A percentile compares a stretch with the other conserved stretches of the same genome.
Evolutionary conservation across 1,140 invertebrate species (phyloP).

Genomic region (Amyelois transitella): DNA sequence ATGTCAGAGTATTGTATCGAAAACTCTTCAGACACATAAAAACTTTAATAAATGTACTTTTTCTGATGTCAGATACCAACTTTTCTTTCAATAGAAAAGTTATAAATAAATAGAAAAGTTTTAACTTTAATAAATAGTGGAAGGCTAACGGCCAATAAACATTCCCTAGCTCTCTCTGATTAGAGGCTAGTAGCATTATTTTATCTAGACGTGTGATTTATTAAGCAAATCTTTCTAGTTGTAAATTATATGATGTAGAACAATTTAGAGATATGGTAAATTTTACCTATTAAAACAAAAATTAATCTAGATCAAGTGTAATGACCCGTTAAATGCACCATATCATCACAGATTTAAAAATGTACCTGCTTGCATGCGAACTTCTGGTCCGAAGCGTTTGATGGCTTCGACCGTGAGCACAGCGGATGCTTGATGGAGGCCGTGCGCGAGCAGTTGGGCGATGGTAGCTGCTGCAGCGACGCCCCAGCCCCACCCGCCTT

Average conservation of each 20-base stretch:
- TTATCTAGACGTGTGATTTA: not conserved
- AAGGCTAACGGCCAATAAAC: not conserved
- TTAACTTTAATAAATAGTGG: not conserved
- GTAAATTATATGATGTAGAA: no score
- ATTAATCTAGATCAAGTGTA: no score
- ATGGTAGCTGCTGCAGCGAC: constrained; percentile 79
- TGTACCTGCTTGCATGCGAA: constrained; percentile 69
- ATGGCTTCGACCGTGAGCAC: constrained; percentile 71
- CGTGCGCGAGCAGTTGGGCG: constrained; percentile 80
- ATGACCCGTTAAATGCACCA: no score
- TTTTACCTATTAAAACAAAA: no score
- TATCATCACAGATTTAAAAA: not conserved
- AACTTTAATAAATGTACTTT: not conserved
- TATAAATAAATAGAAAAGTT: not conserved
- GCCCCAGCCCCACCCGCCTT: constrained; percentile 89
- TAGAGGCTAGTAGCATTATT: not conserved
- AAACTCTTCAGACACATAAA: not conserved
- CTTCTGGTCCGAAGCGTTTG: constrained; percentile 65
- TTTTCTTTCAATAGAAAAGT: no score
- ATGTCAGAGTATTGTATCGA: not conserved
- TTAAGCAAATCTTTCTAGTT: not conserved
- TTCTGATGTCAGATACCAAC: not conserved
- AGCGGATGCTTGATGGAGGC: constrained; percentile 77
- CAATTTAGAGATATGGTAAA: no score
- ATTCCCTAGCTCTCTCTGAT: not conserved